Evolutionary conservation across 1,140 invertebrate species (phyloP), one percentile per base, ranked within the genome.

Genomic region (Drosophila suzukii): DNA sequence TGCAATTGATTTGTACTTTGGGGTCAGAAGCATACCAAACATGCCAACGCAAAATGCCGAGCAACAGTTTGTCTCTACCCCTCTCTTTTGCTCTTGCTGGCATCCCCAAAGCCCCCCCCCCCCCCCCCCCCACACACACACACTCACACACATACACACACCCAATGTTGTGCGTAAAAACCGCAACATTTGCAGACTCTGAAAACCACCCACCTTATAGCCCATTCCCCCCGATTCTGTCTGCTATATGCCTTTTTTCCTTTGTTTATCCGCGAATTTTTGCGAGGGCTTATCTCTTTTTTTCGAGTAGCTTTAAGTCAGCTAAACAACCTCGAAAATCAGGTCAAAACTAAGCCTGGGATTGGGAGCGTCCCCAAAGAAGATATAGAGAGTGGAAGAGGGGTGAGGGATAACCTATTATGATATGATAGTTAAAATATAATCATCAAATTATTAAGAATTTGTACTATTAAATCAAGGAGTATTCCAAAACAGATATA

Each of bases 1-100:
- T 79, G 83, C 83, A 88, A 86, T 88, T 88, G 83, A 88, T 88
- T 88, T 89, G 83, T 88, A 89, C 83, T 88, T 86, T 88, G 83
- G 83, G 83, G 83, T 86, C 83, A 88, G 80, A 68, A 85, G 57
- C 50, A 72, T 63, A 65, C 58, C 72, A 53, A 82, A 81, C 73
- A 86, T 82, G 79, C 75, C 79, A 82, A 79, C 78, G 83, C 83
- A 66, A 62, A 72, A 68, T 65, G 74, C 66, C 68, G 49, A 54
- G 66, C 72, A 78, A 71, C 75, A 75, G 72, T 75, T 75, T 67
- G 72, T 38, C 60, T 62, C 36, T 41, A 17, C 58, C 34, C 32
- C 24, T 50, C 10, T 34, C n/a, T 43, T 27, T 50, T 47, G 10
- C 44, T 47, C 24, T 12, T 20, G 7, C 13, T 4, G 17, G 17